Evolutionary conservation across 2,113 vertebrate species (phyloP).

Genomic region (Indicator maculatus): DNA sequence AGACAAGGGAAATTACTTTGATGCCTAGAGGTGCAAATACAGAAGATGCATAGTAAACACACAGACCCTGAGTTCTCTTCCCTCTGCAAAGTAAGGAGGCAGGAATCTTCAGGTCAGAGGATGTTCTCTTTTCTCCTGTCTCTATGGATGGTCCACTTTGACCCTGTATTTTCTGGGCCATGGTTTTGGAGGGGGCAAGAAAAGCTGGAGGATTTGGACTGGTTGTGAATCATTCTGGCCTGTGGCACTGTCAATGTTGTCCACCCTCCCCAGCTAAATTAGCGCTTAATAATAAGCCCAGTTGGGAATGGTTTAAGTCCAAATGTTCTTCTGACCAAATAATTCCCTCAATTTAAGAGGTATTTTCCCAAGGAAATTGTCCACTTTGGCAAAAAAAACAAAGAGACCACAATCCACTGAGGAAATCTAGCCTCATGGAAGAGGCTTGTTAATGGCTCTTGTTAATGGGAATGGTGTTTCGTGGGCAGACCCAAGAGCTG

Average conservation of each 20-base stretch:
- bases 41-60: neutral
- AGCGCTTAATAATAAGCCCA: neutral
- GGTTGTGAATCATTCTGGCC: neutral
- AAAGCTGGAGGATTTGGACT: neutral
- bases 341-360: neutral
- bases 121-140: neutral
- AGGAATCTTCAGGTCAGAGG: neutral
- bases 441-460: neutral
- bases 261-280: neutral
- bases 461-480: neutral
- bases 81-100: neutral
- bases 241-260: neutral
- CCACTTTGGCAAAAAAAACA: neutral
- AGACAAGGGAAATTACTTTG: neutral
- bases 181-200: neutral
- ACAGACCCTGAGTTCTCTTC: neutral
- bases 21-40: neutral
- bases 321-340: neutral
- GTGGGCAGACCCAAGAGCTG: neutral
- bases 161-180: fast-evolving
- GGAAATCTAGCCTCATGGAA: neutral
- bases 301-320: neutral
- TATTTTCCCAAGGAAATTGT: neutral
- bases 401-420: neutral
- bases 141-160: neutral